phyloP scores from a whole-genome alignment of 2,888 invertebrate genomes.

The Villa cingulata region DNA sequence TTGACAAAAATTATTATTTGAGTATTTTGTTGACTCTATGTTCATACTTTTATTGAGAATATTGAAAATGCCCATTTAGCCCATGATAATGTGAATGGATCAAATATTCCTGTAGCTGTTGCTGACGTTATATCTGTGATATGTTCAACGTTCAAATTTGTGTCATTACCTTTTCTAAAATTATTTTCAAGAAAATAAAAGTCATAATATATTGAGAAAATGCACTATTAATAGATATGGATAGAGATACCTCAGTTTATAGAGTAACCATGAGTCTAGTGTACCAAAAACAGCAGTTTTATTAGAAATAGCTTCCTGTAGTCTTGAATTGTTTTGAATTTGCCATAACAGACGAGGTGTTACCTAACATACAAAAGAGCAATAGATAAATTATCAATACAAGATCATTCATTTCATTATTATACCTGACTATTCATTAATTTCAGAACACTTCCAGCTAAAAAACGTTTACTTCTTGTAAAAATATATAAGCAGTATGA shows the following conservation, averaged over 20 bases:
- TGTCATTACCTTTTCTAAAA: constrained; percentile 23
- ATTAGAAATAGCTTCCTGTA: constrained; percentile 48
- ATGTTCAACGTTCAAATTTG: constrained; percentile 37
- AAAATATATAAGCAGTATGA: constrained; percentile 53
- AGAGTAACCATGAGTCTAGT: constrained; percentile 85
- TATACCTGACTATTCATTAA: constrained; percentile 73
- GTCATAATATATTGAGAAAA: too few species aligned
- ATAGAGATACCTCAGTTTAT: constrained; percentile 57
- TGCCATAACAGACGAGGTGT: constrained; percentile 67
- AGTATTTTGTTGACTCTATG: too few species aligned
- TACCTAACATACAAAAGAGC: constrained; percentile 46
- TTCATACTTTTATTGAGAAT: constrained; percentile 12
- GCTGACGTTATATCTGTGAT: constrained; percentile 84
- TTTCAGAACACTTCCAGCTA: constrained; percentile 72
- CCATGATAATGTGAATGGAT: constrained; percentile 84
- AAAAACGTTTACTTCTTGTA: constrained; percentile 65
- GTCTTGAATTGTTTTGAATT: constrained; percentile 52
- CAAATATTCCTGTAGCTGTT: constrained; percentile 83
- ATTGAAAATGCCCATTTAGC: constrained; percentile 32
- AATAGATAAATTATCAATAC: neutral
- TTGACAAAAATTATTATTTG: too few species aligned
- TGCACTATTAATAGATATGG: neutral
- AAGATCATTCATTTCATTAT: constrained; percentile 2
- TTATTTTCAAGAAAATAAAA: too few species aligned
- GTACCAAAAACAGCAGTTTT: constrained; percentile 70